A percentile compares a stretch with the other conserved stretches of the same genome.
phyloP scores from a whole-genome alignment of 2,888 invertebrate genomes.

The Phortica okadai region DNA sequence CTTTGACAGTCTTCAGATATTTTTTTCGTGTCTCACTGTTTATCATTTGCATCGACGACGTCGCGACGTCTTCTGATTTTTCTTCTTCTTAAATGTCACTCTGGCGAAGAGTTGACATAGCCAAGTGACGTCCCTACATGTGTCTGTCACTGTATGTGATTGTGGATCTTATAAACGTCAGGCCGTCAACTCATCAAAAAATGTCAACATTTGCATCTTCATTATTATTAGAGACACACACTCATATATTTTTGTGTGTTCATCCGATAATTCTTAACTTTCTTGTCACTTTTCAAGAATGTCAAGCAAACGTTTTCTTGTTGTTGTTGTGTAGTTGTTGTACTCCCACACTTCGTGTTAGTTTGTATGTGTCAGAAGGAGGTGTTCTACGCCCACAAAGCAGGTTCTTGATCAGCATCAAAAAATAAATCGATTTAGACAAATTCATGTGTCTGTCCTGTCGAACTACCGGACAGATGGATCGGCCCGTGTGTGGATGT shows the following conservation, averaged over 20 bases:
- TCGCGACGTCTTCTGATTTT: too few relatives aligned
- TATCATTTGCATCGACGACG: too few relatives aligned
- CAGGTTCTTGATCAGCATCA: background rate
- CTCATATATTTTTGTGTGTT: background rate
- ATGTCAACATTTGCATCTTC: conserved; percentile 66
- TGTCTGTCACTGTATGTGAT: background rate
- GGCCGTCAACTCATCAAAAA: conserved; percentile 52
- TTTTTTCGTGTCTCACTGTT: background rate
- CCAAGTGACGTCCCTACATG: background rate
- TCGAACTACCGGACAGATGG: too few relatives aligned
- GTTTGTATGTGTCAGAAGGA: too few relatives aligned
- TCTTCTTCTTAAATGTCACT: too few relatives aligned
- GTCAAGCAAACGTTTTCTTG: conserved; percentile 7
- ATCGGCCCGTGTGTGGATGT: too few relatives aligned
- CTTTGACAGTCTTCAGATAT: background rate
- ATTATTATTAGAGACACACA: conserved; percentile 58
- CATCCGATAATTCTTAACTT: conserved; percentile 6
- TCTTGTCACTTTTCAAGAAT: conserved; percentile 28
- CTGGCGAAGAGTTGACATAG: too few relatives aligned
- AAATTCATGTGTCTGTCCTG: too few relatives aligned
- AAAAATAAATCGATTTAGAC: background rate
- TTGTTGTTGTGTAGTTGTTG: conserved; percentile 14
- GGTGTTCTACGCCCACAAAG: too few relatives aligned
- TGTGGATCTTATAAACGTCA: background rate
- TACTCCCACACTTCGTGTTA: background rate